Evolutionary conservation across 2,888 invertebrate genomes (phyloP).

Genomic region (Exephanes ischioxanthus): DNA sequence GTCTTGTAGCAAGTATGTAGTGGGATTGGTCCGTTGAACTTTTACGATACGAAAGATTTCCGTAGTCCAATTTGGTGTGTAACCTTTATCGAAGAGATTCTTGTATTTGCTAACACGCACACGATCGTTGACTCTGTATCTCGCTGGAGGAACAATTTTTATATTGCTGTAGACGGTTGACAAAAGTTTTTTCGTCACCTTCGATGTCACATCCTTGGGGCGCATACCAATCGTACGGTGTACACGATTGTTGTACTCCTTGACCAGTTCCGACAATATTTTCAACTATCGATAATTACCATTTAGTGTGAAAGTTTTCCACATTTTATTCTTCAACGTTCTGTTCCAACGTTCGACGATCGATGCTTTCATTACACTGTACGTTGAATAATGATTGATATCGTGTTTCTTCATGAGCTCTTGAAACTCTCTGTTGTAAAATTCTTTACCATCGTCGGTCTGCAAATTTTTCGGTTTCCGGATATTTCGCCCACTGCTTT

Average conservation of each 20-base stretch:
- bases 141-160: neutral
- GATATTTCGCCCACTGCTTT: neutral
- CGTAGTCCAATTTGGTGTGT: constrained; percentile 5
- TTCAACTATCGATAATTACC: constrained; percentile 65
- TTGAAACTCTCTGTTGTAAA: constrained; percentile 68
- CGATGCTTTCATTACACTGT: constrained; percentile 73
- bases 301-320: constrained; percentile 67
- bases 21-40: constrained; percentile 7
- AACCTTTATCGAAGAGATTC: neutral
- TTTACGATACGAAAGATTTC: constrained; percentile 9
- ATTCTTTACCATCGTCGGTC: constrained; percentile 69
- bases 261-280: constrained; percentile 55
- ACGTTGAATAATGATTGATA: constrained; percentile 70
- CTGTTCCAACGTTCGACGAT: constrained; percentile 76
- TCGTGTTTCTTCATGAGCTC: constrained; percentile 33
- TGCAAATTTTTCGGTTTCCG: constrained; percentile 67
- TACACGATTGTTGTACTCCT: constrained; percentile 76
- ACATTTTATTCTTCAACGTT: constrained; percentile 73
- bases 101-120: constrained; percentile 12
- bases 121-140: neutral
- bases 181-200: constrained; percentile 64
- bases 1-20: constrained; percentile 68
- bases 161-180: constrained; percentile 20
- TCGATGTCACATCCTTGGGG: constrained; percentile 76
- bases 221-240: constrained; percentile 78